Base-by-base conservation (phyloP, 1,140 invertebrate genomes). In the Teleogryllus occipitalis region DNA sequence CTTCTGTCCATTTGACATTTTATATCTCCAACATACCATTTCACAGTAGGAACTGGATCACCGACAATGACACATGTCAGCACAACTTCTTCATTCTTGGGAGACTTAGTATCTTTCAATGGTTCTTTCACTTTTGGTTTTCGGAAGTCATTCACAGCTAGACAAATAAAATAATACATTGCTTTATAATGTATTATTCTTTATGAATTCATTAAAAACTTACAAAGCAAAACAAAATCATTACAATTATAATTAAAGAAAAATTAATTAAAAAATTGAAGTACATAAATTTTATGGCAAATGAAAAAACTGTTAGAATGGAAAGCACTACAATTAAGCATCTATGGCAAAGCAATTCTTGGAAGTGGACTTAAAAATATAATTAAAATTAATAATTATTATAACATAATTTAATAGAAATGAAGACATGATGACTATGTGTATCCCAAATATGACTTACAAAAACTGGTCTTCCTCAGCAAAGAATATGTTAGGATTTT, bases 1-100 rank as follows among this genome's bases (percentile, higher is more conserved):
- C 18, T 65, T 18, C 10, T 65, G 7, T 65, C 7, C 27, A 1
- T 5, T 39, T 39, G 27, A 76, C 80, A n/a, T 39, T 39, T 39
- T 39, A 2, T 39, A 5, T 2, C 27, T 39, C 5, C 27, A 1
- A 83, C 81, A 82, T 86, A 90, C 91, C 91, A 92, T 82, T 83
- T 87, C 8, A 89, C 83, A 46, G 90, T 88, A 18, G 91, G 90
- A 78, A 91, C 85, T 0, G 95, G 96, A 87, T 97, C 94, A 22
- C 93, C 96, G 74, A 92, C 92, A 78, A 97, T 91, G 39, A 93
- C 89, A 21, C 93, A 92, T 48, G 89, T 90, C 81, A 97, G 90
- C n/a, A 90, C 90, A 5, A 92, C 92, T 4, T 90, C 88, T 78
- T 92, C 90, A 77, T 92, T 91, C 83, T 94, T 92, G 82, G 90